Evolutionary conservation across 2,113 vertebrate species (phyloP).

Genomic region (Brachypteracias leptosomus): DNA sequence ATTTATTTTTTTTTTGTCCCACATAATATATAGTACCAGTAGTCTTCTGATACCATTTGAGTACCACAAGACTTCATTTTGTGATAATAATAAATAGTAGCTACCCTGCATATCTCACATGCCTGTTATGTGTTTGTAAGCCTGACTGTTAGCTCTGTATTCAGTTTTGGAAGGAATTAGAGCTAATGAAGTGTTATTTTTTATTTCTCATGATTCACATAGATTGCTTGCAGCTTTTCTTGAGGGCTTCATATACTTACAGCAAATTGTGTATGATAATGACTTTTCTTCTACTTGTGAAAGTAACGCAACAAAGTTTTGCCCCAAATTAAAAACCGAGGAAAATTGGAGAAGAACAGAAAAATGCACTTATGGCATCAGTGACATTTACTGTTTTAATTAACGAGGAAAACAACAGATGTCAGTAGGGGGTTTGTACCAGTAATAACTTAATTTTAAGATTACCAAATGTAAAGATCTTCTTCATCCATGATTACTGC

Average conservation of each 20-base stretch:
- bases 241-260: background rate
- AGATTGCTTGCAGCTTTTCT: background rate
- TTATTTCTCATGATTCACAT: accelerated
- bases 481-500: background rate
- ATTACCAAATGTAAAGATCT: background rate
- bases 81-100: background rate
- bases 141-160: background rate
- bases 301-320: background rate
- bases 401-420: background rate
- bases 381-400: background rate
- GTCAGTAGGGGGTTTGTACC: background rate
- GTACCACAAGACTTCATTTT: background rate
- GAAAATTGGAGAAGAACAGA: background rate
- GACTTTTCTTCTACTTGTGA: background rate
- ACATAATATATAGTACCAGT: too few relatives aligned
- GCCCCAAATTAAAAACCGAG: background rate
- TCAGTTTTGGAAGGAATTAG: background rate
- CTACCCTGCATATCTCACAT: background rate
- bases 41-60: background rate
- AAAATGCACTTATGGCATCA: background rate
- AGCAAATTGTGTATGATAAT: background rate
- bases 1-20: background rate
- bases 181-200: background rate
- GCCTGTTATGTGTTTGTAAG: background rate
- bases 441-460: background rate